A percentile compares a stretch with the other conserved stretches of the same genome.
These are phyloP conservation scores for Pachyseris speciosa DNA, from an alignment of 64 coral and sea anemone species.

Conservation along the genomic window DNA sequence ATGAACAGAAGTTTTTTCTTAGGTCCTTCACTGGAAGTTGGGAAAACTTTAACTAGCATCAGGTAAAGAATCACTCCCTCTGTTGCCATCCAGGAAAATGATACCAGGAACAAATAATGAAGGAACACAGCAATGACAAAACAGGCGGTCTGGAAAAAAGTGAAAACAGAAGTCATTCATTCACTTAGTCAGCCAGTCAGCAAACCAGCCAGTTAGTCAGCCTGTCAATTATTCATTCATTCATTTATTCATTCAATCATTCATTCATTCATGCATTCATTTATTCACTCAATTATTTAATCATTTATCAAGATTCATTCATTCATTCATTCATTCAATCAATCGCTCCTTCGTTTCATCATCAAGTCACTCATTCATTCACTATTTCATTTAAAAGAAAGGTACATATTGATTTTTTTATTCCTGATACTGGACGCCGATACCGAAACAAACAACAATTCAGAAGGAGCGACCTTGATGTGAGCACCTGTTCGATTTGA, in stretches of 20 bases:
- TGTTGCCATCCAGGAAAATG: slow-evolving; percentile 94
- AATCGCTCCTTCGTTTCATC: background rate
- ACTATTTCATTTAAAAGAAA: background rate
- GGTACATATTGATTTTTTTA: background rate
- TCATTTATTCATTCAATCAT: too few relatives aligned
- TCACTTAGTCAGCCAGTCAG: too few relatives aligned
- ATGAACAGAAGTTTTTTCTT: slow-evolving; percentile 74
- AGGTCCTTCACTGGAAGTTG: slow-evolving; percentile 46
- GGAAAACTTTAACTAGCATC: slow-evolving; percentile 92
- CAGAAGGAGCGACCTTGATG: slow-evolving; percentile 84
- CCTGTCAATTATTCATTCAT: too few relatives aligned
- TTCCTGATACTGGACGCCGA: slow-evolving; percentile 71
- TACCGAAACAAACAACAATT: slow-evolving; percentile 82
- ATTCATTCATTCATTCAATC: too few relatives aligned
- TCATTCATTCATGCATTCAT: too few relatives aligned
- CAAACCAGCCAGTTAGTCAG: too few relatives aligned
- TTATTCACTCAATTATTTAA: too few relatives aligned
- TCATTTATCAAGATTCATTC: too few relatives aligned
- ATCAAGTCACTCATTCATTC: too few relatives aligned
- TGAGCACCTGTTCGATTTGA: slow-evolving; percentile 83
- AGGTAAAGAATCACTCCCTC: slow-evolving; percentile 94
- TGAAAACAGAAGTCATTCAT: background rate
- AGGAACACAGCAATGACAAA: slow-evolving; percentile 78
- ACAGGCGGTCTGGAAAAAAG: slow-evolving; percentile 60
- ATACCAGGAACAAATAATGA: slow-evolving; percentile 92